phyloP scores from a whole-genome alignment of 2,888 invertebrate genomes.

The Ischnus inquisitorius region DNA sequence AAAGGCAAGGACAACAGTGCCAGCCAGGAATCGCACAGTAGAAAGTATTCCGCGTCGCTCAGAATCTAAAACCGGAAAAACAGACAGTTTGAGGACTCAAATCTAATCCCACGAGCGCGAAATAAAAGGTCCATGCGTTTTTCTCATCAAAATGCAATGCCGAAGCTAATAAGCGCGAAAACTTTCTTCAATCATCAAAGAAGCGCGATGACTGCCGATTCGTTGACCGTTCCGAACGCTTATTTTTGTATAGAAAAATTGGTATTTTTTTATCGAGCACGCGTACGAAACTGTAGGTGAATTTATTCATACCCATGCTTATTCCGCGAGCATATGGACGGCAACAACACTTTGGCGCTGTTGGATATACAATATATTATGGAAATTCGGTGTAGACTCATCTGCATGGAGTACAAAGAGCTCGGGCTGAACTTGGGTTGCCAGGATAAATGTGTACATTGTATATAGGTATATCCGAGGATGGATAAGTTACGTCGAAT shows the following conservation, averaged over 20 bases:
- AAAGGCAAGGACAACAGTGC: constrained; percentile 11
- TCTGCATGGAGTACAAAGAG: constrained; percentile 7
- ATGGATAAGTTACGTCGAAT: constrained; percentile 15
- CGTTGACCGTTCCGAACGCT: not conserved
- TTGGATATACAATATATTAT: constrained; percentile 20
- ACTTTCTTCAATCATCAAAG: not conserved
- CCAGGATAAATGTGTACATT: not conserved
- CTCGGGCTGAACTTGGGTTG: not conserved
- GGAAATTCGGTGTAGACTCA: constrained; percentile 10
- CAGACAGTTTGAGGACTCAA: constrained; percentile 24
- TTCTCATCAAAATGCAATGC: not conserved
- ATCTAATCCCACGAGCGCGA: constrained; percentile 27
- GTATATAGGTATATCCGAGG: not conserved
- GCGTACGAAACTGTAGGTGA: not conserved
- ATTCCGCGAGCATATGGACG: not conserved
- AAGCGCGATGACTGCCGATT: not conserved
- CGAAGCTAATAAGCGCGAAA: not conserved
- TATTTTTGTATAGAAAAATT: not conserved
- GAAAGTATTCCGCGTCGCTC: not conserved
- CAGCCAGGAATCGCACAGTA: constrained; percentile 10
- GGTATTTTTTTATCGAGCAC: not conserved
- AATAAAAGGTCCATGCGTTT: not conserved
- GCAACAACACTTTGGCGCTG: not conserved
- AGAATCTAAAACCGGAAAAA: constrained; percentile 13
- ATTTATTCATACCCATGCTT: not conserved